These are phyloP conservation scores for Lithosia quadra DNA, from an alignment of 2,888 invertebrate genomes.

Conservation along the genomic window DNA sequence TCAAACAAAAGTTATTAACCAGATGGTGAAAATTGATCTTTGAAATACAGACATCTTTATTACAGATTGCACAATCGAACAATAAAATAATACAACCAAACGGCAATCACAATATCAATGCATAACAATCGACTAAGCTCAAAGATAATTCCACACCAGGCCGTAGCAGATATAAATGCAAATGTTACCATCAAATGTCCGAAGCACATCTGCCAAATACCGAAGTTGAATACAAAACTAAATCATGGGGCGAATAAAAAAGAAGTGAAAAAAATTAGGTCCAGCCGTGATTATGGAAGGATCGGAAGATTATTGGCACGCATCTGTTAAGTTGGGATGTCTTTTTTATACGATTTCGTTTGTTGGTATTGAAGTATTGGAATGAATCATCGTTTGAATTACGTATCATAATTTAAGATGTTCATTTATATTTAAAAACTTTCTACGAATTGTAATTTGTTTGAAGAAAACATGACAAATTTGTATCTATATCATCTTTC, in stretches of 20 bases:
- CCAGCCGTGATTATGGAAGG: constrained; percentile 41
- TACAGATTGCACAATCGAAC: constrained; percentile 18
- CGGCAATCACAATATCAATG: constrained; percentile 19
- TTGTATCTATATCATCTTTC: constrained; percentile 32
- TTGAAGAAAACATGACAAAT: constrained; percentile 26
- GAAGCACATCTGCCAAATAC: constrained; percentile 57
- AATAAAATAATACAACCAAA: constrained; percentile 18
- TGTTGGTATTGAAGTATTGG: constrained; percentile 9
- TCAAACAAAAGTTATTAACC: not conserved
- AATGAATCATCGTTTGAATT: constrained; percentile 10
- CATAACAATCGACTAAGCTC: constrained; percentile 24
- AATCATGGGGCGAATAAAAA: constrained; percentile 50
- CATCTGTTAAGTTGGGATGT: constrained; percentile 34
- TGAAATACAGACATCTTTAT: constrained; percentile 12
- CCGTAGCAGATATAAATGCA: constrained; percentile 43
- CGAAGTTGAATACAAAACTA: constrained; percentile 48
- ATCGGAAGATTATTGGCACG: constrained; percentile 24
- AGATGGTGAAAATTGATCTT: not conserved
- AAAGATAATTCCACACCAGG: constrained; percentile 30
- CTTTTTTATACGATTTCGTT: constrained; percentile 22
- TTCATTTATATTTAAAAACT: not conserved
- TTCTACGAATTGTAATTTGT: not conserved
- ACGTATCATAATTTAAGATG: not conserved
- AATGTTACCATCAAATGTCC: constrained; percentile 41
- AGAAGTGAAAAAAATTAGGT: constrained; percentile 41